Evolutionary conservation across 1,140 invertebrate genomes (phyloP).

Genomic region (Hyles euphorbiae): DNA sequence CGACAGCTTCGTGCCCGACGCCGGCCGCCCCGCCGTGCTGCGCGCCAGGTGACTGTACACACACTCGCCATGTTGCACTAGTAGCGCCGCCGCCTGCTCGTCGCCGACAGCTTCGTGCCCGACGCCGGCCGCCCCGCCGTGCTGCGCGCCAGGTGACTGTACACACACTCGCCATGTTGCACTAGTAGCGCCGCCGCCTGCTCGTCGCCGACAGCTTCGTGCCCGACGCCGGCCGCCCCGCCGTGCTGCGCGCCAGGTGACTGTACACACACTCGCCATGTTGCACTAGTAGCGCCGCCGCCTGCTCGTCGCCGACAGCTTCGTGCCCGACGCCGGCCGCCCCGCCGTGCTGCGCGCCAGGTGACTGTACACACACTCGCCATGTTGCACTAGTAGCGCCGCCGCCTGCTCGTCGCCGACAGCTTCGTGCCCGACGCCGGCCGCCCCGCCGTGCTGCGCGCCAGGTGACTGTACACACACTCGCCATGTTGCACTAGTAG

Average conservation of each 20-base stretch:
- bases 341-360: too few relatives aligned
- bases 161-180: too few relatives aligned
- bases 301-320: slow-evolving; percentile 96
- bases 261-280: too few relatives aligned
- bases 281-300: slow-evolving; percentile 86
- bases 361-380: too few relatives aligned
- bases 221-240: slow-evolving; percentile 90
- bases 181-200: slow-evolving; percentile 86
- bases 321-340: slow-evolving; percentile 95
- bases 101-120: slow-evolving; percentile 98
- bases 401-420: slow-evolving; percentile 94
- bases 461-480: too few relatives aligned
- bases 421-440: slow-evolving; percentile 97
- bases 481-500: slow-evolving; percentile 73
- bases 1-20: slow-evolving; percentile 96
- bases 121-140: slow-evolving; percentile 91
- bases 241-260: slow-evolving; percentile 86
- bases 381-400: slow-evolving; percentile 84
- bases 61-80: too few relatives aligned
- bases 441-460: too few relatives aligned
- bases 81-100: slow-evolving; percentile 88
- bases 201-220: slow-evolving; percentile 98
- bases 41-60: too few relatives aligned
- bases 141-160: slow-evolving; percentile 83
- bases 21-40: slow-evolving; percentile 91